Evolutionary conservation across 2,888 invertebrate species (phyloP), one percentile per base, ranked within the genome.

Genomic region (Liposcelis brunnea): DNA sequence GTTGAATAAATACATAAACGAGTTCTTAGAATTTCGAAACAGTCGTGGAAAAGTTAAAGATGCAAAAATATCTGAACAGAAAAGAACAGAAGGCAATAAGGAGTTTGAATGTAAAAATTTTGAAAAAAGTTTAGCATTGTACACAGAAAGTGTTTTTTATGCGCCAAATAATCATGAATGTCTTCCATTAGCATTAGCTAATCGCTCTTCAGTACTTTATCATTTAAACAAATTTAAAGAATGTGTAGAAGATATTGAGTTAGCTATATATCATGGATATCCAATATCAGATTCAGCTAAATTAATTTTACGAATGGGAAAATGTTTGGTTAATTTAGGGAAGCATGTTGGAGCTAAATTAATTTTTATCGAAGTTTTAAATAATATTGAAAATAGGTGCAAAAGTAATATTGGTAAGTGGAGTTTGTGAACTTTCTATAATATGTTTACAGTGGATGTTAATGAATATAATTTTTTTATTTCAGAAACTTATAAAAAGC

Each of bases 171-270:
- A 66, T 26, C 69, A 70, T 37, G 61, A 68, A 10, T 72, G 74
- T 59, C 72, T 73, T 52, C 63, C 74, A 1, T 56, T 77, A 42
- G 78, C 78, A 1, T 60, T 77, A 44, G 78, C 76, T 1, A 80
- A 81, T 54, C 67, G 81, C 57, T 80, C 81, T 10, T 80, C 79
- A 14, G 70, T 74, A 7, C 64, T 76, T 37, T 66, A 74, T 54
- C 67, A 72, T 52, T 56, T 77, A 57, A 66, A 69, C 47, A 66
- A 67, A 54, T 78, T 67, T 60, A 56, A 74, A 65, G 78, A 77
- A 60, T 55, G 54, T 50, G 4, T 4, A 6, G 5, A 26, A 26
- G 26, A 26, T 26, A 26, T 26, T 8, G 8, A 8, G 8, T 8
- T 26, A 26, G 26, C 26, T 8, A 6, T 26, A 26, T 6, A 8